phyloP scores from a whole-genome alignment of 1,140 invertebrate species.

The Pseudachorutes palmiensis region DNA sequence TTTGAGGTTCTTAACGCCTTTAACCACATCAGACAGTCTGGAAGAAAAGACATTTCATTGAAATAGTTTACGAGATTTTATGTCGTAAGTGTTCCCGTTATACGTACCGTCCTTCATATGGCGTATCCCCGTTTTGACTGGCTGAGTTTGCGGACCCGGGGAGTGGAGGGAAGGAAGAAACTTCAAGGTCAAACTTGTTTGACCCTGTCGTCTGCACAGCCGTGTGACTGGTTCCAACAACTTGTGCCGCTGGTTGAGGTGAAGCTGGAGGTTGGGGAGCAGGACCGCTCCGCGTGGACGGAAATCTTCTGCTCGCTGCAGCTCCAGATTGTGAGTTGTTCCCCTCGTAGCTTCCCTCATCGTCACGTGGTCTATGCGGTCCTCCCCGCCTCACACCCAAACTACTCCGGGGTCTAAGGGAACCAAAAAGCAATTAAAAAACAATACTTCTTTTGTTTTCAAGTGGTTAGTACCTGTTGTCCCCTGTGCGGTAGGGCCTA shows the following conservation, averaged over 20 bases:
- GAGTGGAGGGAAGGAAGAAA: conserved; percentile 70
- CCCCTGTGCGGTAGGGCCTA: neutral
- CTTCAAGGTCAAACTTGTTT: conserved; percentile 66
- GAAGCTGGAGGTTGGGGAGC: conserved; percentile 22
- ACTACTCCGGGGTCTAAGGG: conserved; percentile 32
- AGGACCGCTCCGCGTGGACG: conserved; percentile 29
- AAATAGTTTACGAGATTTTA: neutral
- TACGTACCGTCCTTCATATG: conserved; percentile 33
- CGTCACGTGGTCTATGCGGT: conserved; percentile 22
- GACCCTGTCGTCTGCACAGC: conserved; percentile 11
- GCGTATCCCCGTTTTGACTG: conserved; percentile 32
- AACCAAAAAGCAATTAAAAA: neutral
- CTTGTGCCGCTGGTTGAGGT: conserved; percentile 10
- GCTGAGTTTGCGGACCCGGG: conserved; percentile 49
- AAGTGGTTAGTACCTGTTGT: conserved; percentile 10
- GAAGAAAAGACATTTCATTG: conserved; percentile 29
- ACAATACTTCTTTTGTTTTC: neutral
- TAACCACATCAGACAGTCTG: conserved; percentile 70
- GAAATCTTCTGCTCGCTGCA: conserved; percentile 23
- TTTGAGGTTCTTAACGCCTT: conserved; percentile 47
- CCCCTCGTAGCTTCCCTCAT: conserved; percentile 28
- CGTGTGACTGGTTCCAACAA: neutral
- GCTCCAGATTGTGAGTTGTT: conserved; percentile 1
- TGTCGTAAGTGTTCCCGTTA: neutral
- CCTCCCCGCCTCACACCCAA: conserved; percentile 18